Evolutionary conservation across 2,113 vertebrate species (phyloP).

Genomic region (Hylia prasina): DNA sequence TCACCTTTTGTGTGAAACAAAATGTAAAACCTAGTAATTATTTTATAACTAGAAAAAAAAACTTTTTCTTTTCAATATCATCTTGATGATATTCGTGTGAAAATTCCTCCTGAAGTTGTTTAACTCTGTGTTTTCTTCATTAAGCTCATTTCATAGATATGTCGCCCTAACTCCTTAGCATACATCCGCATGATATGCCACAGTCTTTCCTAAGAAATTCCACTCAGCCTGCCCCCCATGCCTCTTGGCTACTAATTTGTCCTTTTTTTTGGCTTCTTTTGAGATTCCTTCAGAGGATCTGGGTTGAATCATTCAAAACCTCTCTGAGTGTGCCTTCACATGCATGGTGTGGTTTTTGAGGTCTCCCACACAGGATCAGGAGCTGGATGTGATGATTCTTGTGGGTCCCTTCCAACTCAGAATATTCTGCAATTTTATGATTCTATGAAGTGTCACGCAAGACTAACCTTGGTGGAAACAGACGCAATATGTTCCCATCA

Average conservation of each 20-base stretch:
- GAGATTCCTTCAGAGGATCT: background rate
- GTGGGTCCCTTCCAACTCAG: background rate
- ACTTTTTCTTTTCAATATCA: background rate
- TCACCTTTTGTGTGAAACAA: background rate
- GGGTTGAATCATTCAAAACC: background rate
- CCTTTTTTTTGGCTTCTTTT: background rate
- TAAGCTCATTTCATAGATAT: fast-evolving
- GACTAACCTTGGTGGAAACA: background rate
- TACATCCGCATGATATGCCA: fast-evolving
- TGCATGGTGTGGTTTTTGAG: background rate
- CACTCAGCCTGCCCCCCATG: background rate
- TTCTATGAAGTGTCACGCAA: background rate
- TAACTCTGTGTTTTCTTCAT: background rate
- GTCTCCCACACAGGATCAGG: background rate
- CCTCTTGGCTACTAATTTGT: background rate
- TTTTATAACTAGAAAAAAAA: background rate
- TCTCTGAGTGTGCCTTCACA: background rate
- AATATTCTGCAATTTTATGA: background rate
- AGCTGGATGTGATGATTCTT: fast-evolving
- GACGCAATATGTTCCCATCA: background rate
- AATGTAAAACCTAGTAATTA: background rate
- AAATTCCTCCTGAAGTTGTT: background rate
- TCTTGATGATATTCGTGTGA: background rate
- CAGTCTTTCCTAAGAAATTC: background rate
- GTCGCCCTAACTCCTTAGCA: background rate